Percentiles rank a stretch among this genome's conserved stretches.
Conservation (phyloP, 2,113 vertebrate species). For the Forbesichthys agassizii region DNA sequence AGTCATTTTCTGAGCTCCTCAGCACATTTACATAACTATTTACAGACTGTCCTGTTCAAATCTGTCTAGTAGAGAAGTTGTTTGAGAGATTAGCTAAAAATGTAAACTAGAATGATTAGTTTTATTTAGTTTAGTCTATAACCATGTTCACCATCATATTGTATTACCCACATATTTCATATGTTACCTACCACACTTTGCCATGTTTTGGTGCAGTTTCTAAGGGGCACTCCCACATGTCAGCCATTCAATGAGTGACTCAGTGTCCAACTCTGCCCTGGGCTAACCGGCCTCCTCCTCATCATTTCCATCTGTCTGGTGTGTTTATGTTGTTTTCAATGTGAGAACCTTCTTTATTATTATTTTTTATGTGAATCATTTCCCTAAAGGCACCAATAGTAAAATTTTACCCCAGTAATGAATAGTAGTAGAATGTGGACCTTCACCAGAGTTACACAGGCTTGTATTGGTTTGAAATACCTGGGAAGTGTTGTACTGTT, state of each 20-base stretch:
- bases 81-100: too few species aligned
- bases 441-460: too few species aligned
- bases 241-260: slow-evolving; percentile 44
- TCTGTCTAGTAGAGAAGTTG: background rate
- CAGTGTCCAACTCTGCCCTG: slow-evolving; percentile 30
- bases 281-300: slow-evolving; percentile 44
- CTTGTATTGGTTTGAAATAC: too few species aligned
- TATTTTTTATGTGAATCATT: too few species aligned
- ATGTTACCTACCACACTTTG: too few species aligned
- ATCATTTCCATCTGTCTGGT: slow-evolving; percentile 61
- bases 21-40: background rate
- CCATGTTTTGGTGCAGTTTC: slow-evolving; percentile 54
- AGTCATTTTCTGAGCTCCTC: too few species aligned
- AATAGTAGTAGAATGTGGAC: background rate
- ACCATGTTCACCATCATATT: too few species aligned
- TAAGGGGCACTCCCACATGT: slow-evolving; percentile 43
- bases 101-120: too few species aligned
- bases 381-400: background rate
- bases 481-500: slow-evolving; percentile 13
- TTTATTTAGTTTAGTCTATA: too few species aligned
- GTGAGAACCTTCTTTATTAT: slow-evolving; percentile 4
- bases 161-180: too few species aligned
- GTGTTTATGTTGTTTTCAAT: slow-evolving; percentile 25
- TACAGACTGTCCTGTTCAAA: background rate
- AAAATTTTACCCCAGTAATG: background rate